Conservation (phyloP, 2,888 invertebrate species). For the Sarcophaga rosellei region DNA sequence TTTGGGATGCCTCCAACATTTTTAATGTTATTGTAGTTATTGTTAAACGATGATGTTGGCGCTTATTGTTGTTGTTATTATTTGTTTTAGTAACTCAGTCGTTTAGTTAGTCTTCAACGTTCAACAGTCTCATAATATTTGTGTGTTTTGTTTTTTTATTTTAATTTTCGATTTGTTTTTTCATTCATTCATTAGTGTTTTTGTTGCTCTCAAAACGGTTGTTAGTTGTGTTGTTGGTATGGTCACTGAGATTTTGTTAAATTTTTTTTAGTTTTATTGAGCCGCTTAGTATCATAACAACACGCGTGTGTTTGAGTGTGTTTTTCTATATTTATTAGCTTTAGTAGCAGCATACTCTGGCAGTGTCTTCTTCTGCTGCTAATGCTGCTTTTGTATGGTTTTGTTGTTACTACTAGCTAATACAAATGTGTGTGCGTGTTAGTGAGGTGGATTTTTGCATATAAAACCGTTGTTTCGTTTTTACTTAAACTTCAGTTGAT, state of each 20-base stretch:
- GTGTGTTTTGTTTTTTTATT: conserved; percentile 15
- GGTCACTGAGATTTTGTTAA: neutral
- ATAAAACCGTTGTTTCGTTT: conserved; percentile 73
- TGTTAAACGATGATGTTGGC: conserved; percentile 27
- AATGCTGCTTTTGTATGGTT: conserved; percentile 28
- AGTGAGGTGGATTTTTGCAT: conserved; percentile 66
- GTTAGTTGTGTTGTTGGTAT: neutral
- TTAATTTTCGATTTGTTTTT: neutral
- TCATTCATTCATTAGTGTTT: neutral
- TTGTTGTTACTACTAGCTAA: conserved; percentile 17
- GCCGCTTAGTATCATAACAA: neutral
- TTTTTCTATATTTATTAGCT: neutral
- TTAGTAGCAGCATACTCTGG: neutral
- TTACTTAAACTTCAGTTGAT: conserved; percentile 74
- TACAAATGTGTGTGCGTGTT: neutral
- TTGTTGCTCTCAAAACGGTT: neutral
- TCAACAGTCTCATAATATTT: conserved; percentile 30
- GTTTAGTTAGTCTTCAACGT: neutral
- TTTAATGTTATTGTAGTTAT: conserved; percentile 29
- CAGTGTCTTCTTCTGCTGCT: conserved; percentile 37
- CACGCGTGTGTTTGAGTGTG: conserved; percentile 8
- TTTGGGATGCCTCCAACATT: conserved; percentile 51
- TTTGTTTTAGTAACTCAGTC: neutral
- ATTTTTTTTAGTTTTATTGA: conserved; percentile 8
- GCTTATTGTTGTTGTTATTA: conserved; percentile 21